Evolutionary conservation across 1,140 invertebrate species (phyloP).

Genomic region (Leptinotarsa lineolata): DNA sequence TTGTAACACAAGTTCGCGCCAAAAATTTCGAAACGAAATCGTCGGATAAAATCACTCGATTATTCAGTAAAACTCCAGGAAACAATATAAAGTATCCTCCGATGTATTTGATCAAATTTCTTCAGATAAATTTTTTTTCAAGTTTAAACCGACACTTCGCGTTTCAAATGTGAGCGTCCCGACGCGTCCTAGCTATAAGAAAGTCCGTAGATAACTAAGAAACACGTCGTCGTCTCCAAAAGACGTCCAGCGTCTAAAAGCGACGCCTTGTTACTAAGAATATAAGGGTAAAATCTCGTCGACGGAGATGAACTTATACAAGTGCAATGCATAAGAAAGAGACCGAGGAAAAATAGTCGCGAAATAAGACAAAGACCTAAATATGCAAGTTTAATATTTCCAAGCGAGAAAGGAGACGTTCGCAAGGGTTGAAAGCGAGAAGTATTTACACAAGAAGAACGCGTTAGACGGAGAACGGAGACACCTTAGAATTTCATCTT

Average conservation of each 20-base stretch:
- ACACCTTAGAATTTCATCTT: conserved; percentile 55
- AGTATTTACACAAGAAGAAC: conserved; percentile 46
- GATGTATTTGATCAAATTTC: neutral
- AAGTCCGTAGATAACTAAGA: conserved; percentile 53
- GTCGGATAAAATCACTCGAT: neutral
- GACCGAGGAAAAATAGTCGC: conserved; percentile 43
- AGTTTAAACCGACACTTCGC: conserved; percentile 24
- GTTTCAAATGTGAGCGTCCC: conserved; percentile 19
- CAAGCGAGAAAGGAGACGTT: conserved; percentile 37
- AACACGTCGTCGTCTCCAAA: conserved; percentile 47
- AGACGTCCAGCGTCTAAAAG: conserved; percentile 56
- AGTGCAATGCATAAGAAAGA: conserved; percentile 44
- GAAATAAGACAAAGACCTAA: conserved; percentile 45
- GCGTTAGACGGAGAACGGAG: conserved; percentile 37
- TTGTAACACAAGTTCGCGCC: conserved; percentile 19
- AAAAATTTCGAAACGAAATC: conserved; percentile 21
- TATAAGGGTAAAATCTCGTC: conserved; percentile 50
- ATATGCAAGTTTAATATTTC: conserved; percentile 46
- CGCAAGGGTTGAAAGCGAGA: conserved; percentile 49
- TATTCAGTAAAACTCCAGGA: neutral
- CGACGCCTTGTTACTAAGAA: conserved; percentile 55
- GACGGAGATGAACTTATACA: conserved; percentile 46
- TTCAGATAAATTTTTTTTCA: neutral
- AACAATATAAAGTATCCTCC: neutral
- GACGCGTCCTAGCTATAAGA: conserved; percentile 45